Evolutionary conservation across 1,140 invertebrate genomes (phyloP).

Genomic region (Nautilus pompilius): DNA sequence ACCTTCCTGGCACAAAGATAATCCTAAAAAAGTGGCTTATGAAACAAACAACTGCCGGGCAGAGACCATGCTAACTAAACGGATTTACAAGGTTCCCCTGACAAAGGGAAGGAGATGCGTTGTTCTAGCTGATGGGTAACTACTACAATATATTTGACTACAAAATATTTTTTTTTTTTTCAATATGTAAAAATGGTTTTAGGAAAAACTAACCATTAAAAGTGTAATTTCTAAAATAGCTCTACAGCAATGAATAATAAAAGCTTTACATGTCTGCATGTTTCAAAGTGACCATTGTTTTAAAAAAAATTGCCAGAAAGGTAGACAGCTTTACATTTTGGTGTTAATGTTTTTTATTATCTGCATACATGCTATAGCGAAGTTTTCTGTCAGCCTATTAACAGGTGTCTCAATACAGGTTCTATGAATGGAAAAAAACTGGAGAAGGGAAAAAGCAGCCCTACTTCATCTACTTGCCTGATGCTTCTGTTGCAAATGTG

Average conservation of each 20-base stretch:
- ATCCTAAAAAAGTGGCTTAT: constrained; percentile 66
- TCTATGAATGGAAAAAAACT: constrained; percentile 86
- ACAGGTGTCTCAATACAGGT: too few species aligned
- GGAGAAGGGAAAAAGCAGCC: constrained; percentile 66
- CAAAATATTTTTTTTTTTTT: neutral
- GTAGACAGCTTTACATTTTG: too few species aligned
- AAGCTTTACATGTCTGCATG: too few species aligned
- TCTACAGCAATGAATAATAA: too few species aligned
- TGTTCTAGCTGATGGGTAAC: constrained; percentile 70
- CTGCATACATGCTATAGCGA: too few species aligned
- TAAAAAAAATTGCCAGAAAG: too few species aligned
- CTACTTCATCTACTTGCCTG: constrained; percentile 71
- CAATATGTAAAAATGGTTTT: neutral
- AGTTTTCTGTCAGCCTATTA: too few species aligned
- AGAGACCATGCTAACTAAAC: constrained; percentile 69
- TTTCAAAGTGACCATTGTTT: too few species aligned
- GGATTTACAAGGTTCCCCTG: constrained; percentile 66
- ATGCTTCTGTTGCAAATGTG: constrained; percentile 45
- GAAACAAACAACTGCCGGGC: constrained; percentile 80
- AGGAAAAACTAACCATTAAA: neutral
- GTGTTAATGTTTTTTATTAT: too few species aligned
- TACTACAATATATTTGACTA: too few species aligned
- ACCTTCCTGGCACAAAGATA: constrained; percentile 75
- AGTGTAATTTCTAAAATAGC: too few species aligned
- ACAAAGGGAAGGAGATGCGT: constrained; percentile 71